Percentiles rank a stretch among this genome's conserved stretches.
phyloP scores from a whole-genome alignment of 2,888 invertebrate species.

The Acrobasis consociella region DNA sequence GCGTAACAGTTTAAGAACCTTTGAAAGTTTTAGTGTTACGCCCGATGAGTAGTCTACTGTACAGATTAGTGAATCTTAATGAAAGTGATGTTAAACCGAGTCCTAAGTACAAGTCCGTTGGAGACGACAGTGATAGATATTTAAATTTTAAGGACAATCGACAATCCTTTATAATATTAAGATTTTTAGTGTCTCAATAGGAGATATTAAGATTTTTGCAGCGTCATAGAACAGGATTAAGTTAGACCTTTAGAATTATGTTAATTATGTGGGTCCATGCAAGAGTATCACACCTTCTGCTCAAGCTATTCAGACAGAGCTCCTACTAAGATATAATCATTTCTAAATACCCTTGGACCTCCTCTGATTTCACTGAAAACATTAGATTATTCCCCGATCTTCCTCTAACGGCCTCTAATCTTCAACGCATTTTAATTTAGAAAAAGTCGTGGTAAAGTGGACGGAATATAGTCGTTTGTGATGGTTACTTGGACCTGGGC shows the following conservation, averaged over 20 bases:
- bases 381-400: background rate
- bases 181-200: too few relatives aligned
- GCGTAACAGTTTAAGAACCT: background rate
- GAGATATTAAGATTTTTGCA: too few relatives aligned
- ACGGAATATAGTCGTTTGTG: background rate
- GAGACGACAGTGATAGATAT: slow-evolving; percentile 8
- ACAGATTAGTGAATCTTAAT: slow-evolving; percentile 9
- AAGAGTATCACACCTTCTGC: too few relatives aligned
- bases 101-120: slow-evolving; percentile 21
- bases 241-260: too few relatives aligned
- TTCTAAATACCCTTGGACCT: too few relatives aligned
- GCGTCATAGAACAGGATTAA: too few relatives aligned
- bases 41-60: background rate
- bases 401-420: background rate
- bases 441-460: background rate
- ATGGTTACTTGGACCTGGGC: slow-evolving; percentile 73
- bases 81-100: slow-evolving; percentile 7
- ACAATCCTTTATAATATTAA: too few relatives aligned
- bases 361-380: too few relatives aligned
- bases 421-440: background rate
- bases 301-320: too few relatives aligned
- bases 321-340: too few relatives aligned
- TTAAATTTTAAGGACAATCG: too few relatives aligned
- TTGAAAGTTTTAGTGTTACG: background rate
- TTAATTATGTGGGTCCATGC: too few relatives aligned